Conservation (phyloP, 2,888 invertebrate genomes). For the Beris morrisii region DNA sequence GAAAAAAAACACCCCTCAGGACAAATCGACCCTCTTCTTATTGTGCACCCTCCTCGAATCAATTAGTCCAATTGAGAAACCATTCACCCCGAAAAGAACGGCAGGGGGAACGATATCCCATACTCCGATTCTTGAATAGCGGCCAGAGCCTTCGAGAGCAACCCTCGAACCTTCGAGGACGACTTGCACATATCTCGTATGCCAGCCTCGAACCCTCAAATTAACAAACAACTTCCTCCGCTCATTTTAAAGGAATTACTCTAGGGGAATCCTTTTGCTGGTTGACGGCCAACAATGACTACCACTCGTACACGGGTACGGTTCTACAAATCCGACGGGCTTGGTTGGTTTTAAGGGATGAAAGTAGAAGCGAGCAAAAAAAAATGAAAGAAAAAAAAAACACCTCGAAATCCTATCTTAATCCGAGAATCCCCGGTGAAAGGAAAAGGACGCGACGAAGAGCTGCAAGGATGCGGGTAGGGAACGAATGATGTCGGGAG, state of each 20-base stretch:
- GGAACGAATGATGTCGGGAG: not conserved
- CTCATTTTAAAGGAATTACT: constrained; percentile 23
- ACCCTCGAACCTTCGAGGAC: no score
- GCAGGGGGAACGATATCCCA: constrained; percentile 2
- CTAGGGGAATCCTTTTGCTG: constrained; percentile 11
- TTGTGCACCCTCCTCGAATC: constrained; percentile 32
- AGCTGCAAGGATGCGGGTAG: not conserved
- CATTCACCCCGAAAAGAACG: constrained; percentile 31
- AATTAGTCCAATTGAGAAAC: constrained; percentile 39
- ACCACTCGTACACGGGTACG: not conserved
- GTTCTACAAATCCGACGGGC: not conserved
- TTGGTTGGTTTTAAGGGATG: not conserved
- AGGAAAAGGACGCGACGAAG: constrained; percentile 3
- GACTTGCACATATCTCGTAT: no score
- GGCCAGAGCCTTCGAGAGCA: no score
- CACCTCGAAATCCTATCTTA: constrained; percentile 19
- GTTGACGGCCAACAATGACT: constrained; percentile 12
- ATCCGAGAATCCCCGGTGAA: constrained; percentile 14
- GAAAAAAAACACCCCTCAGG: constrained; percentile 8
- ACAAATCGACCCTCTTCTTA: constrained; percentile 7
- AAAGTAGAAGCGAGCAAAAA: constrained; percentile 1
- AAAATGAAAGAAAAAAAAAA: not conserved
- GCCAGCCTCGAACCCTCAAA: constrained; percentile 14
- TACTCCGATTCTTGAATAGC: not conserved
- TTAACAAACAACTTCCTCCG: constrained; percentile 23